These are phyloP conservation scores for Guaruba guarouba DNA, from an alignment of 2,113 vertebrate genomes.

Conservation along the genomic window DNA sequence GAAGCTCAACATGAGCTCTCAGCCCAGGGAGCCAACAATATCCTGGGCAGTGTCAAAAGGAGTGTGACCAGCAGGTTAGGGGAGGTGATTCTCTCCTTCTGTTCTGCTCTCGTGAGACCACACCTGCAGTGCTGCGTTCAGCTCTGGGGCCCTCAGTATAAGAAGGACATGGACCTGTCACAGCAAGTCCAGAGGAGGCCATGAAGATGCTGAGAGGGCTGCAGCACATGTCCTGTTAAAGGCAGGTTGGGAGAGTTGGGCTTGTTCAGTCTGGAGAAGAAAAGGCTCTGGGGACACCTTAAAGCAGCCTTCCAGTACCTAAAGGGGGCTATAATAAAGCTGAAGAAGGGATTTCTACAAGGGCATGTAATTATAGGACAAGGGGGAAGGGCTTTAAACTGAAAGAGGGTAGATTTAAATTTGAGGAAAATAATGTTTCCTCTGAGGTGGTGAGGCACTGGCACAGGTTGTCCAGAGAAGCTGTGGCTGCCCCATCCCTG, in stretches of 20 bases:
- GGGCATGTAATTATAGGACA: neutral
- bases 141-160: neutral
- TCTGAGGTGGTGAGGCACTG: neutral
- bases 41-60: neutral
- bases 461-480: neutral
- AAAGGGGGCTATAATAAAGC: neutral
- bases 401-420: neutral
- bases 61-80: neutral
- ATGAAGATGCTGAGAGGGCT: neutral
- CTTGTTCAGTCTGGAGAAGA: neutral
- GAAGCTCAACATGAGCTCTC: neutral
- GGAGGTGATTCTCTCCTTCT: neutral
- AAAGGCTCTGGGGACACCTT: neutral
- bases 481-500: neutral
- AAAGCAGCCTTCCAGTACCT: neutral
- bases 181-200: neutral
- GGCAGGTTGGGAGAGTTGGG: neutral
- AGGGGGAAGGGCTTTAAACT: neutral
- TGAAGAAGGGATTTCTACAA: neutral
- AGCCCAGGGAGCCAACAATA: neutral
- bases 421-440: neutral
- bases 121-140: neutral
- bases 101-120: neutral
- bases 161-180: neutral
- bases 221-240: neutral